Evolutionary conservation across 2,113 vertebrate genomes (phyloP).

Genomic region (Perccottus glenii): DNA sequence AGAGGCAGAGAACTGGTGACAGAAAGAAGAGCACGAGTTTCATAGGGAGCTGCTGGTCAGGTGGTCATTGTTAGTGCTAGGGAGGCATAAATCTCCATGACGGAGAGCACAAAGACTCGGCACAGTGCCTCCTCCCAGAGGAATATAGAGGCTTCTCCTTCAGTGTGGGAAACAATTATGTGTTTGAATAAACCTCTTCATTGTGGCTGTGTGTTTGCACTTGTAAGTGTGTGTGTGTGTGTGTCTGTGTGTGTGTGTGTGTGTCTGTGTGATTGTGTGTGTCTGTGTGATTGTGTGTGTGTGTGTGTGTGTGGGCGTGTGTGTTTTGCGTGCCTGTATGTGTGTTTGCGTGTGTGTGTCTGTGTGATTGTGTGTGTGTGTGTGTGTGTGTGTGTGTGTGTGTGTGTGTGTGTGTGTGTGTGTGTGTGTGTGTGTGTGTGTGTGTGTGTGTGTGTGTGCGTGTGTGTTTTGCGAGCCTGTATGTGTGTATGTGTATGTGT

Average conservation of each 20-base stretch:
- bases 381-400: too few relatives aligned
- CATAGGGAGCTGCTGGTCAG: constrained; percentile 36
- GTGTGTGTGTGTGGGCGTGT: too few relatives aligned
- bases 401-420: too few relatives aligned
- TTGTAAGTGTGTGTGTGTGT: neutral
- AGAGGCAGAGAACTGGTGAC: constrained; percentile 9
- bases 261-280: too few relatives aligned
- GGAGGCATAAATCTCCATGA: constrained; percentile 43
- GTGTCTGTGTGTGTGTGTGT: neutral
- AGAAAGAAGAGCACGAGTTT: constrained; percentile 10
- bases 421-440: too few relatives aligned
- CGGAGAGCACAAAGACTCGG: constrained; percentile 42
- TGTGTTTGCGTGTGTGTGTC: too few relatives aligned
- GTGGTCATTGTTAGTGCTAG: constrained; percentile 46
- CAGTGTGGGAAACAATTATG: constrained; percentile 37
- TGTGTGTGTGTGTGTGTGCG: too few relatives aligned
- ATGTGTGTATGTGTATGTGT: too few relatives aligned
- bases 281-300: too few relatives aligned
- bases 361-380: too few relatives aligned
- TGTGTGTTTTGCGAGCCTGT: too few relatives aligned
- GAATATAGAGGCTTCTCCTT: constrained; percentile 28
- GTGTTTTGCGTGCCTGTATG: too few relatives aligned
- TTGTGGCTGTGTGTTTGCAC: constrained; percentile 10
- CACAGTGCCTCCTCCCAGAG: constrained; percentile 12
- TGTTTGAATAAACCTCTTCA: constrained; percentile 32